These are phyloP conservation scores for Coptodon rendalli DNA, from an alignment of 2,113 vertebrate species.

Conservation along the genomic window DNA sequence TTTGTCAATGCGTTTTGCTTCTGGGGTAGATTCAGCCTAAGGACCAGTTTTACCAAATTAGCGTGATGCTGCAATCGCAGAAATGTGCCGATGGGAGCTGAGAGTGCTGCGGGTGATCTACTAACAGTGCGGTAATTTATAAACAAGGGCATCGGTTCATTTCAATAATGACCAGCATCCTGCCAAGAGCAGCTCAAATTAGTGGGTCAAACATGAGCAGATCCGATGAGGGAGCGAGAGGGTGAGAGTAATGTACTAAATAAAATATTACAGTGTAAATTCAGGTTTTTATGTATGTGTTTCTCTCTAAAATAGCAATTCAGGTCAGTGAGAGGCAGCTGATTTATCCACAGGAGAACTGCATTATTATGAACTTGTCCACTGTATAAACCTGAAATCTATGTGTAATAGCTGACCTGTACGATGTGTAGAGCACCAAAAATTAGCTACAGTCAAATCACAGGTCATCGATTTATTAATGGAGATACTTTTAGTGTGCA, in stretches of 20 bases:
- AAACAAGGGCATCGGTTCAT: neutral
- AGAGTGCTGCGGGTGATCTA: neutral
- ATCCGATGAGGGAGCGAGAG: neutral
- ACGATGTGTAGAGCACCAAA: neutral
- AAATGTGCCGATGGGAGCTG: neutral
- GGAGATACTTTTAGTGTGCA: neutral
- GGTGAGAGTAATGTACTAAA: neutral
- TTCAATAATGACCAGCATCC: neutral
- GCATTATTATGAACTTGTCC: neutral
- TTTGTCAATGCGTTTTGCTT: neutral
- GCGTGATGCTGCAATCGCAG: neutral
- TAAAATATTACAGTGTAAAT: neutral
- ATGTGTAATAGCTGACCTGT: neutral
- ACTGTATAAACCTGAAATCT: neutral
- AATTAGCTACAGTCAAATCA: neutral
- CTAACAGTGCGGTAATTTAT: neutral
- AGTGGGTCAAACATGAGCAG: neutral
- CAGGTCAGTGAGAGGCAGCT: neutral
- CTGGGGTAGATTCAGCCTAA: neutral
- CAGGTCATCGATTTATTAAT: neutral
- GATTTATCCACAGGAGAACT: neutral
- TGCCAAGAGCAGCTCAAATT: neutral
- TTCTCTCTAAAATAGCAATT: neutral
- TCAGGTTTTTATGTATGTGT: neutral
- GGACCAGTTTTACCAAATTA: neutral